Base-by-base conservation (phyloP, 1,140 invertebrate genomes). In the Tribolium madens region DNA sequence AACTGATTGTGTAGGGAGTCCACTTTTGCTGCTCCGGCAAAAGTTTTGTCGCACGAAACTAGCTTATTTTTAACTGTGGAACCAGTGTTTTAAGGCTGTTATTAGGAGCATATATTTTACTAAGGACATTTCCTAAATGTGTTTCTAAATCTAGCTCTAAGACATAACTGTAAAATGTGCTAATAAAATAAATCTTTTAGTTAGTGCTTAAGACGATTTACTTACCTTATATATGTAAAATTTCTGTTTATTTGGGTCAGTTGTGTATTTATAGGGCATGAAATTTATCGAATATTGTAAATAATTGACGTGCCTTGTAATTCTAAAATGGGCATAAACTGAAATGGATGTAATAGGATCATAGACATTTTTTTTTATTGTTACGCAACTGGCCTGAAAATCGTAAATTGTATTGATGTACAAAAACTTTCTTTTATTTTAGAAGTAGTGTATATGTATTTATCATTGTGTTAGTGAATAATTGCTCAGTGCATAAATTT, bases 81-180 rank as follows among this genome's bases (percentile, higher is more conserved):
- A 77, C 76, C 76, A 77, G 76, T 77, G 26, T 76, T 72, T 72
- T 36, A 77, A 77, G 71, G 76, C 76, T 77, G 76, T 77, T 73
- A 77, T 33, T 75, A 75, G 73, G 73, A 75, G 53, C 53, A 42
- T 46, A 46, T 75, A 75, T 75, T 64, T 75, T 75, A 47, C 15
- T 71, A 46, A 71, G 47, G 17, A 18, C 50, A 52, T 31, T 52
- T 72, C 42, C 13, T 48, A 52, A 36, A 72, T 69, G 64, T 69
- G 31, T 42, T 42, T 69, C 18, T 13, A 69, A 69, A 57, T 46
- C 6, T 69, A 71, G 3, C 47, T 10, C 47, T 71, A 42, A 64
- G 18, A 26, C 31, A 64, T 64, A 69, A 71, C n/a, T 46, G 47
- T 71, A 46, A 48, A 48, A 52, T 72, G 47, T 72, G 42, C 70